Evolutionary conservation across 2,888 invertebrate genomes (phyloP).

Genomic region (Pristionchus exspectatus): DNA sequence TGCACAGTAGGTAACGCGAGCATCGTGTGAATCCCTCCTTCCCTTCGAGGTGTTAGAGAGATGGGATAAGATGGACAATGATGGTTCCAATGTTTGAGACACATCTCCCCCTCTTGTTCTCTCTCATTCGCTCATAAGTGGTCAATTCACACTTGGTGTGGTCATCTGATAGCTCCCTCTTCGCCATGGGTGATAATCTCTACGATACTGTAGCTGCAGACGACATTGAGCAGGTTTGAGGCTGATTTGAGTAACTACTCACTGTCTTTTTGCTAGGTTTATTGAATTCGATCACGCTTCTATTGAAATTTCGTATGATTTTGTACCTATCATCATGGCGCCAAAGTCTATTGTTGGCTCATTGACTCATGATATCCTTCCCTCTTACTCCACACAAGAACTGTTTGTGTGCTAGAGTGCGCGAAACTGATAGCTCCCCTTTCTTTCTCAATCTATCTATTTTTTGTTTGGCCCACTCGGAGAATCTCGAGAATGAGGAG

Average conservation of each 20-base stretch:
- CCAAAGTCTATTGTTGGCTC: background rate
- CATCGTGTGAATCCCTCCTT: background rate
- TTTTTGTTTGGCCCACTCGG: constrained; percentile 21
- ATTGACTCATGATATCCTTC: constrained; percentile 30
- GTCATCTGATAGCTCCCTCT: constrained; percentile 37
- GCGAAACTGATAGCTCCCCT: constrained; percentile 39
- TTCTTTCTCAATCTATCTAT: background rate
- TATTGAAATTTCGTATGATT: background rate
- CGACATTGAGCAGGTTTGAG: constrained; percentile 6
- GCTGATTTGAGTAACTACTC: background rate
- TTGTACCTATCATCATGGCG: background rate
- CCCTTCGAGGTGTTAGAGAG: background rate
- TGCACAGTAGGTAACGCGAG: background rate
- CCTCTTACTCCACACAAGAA: background rate
- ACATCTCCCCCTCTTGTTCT: background rate
- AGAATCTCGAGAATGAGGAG: constrained; percentile 1
- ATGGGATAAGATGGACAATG: background rate
- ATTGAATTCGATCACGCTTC: background rate
- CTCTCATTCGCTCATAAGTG: background rate
- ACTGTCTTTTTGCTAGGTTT: background rate
- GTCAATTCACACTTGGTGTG: background rate
- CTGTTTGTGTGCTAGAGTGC: constrained; percentile 22
- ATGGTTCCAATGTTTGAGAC: constrained; percentile 43
- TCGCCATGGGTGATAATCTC: constrained; percentile 33
- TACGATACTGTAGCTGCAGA: constrained; percentile 38